Percentiles rank a stretch among this genome's conserved stretches.
These are phyloP conservation scores for Tachina grossa DNA, from an alignment of 2,888 invertebrate genomes.

Conservation along the genomic window DNA sequence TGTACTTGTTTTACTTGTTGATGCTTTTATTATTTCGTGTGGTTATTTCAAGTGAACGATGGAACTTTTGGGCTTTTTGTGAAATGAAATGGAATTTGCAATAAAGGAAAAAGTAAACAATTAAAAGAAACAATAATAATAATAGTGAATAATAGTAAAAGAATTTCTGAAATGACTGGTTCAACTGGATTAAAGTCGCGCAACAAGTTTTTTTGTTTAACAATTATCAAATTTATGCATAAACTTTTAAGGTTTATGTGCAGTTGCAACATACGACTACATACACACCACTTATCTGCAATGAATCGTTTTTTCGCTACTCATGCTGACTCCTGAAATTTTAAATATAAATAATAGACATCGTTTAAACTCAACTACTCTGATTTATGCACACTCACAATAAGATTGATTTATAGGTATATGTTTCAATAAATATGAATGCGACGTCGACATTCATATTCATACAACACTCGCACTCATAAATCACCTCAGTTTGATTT, in stretches of 20 bases:
- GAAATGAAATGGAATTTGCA: slow-evolving; percentile 4
- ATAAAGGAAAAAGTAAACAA: not conserved
- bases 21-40: slow-evolving; percentile 40
- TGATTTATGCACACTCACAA: too few relatives aligned
- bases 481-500: too few relatives aligned
- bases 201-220: slow-evolving; percentile 46
- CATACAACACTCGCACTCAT: too few relatives aligned
- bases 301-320: too few relatives aligned
- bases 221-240: slow-evolving; percentile 2
- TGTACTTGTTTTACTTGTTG: slow-evolving; percentile 39
- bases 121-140: not conserved
- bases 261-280: too few relatives aligned
- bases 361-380: too few relatives aligned
- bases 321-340: too few relatives aligned
- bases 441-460: too few relatives aligned
- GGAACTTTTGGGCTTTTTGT: slow-evolving; percentile 16
- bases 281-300: too few relatives aligned
- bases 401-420: too few relatives aligned
- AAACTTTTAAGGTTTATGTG: not conserved
- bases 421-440: too few relatives aligned
- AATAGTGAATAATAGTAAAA: slow-evolving; percentile 22
- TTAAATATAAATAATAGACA: too few relatives aligned
- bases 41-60: slow-evolving; percentile 49
- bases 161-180: slow-evolving; percentile 4
- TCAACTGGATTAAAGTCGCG: slow-evolving; percentile 48